Base-by-base conservation (phyloP, 2,113 vertebrate species). In the Heloderma charlesbogerti region DNA sequence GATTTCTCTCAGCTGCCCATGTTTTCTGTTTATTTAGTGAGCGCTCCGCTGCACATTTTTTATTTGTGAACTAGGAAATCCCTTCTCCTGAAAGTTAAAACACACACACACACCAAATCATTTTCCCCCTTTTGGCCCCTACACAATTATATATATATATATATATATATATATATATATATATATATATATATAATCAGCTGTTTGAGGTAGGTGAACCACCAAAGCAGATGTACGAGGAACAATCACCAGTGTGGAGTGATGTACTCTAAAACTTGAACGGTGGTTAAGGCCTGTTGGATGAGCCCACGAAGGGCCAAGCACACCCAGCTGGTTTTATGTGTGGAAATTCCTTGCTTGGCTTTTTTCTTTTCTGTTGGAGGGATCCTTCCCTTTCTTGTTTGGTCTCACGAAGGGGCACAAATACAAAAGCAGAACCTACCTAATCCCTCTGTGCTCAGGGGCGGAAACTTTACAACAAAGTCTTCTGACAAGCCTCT, bases 1-100 rank as follows among this genome's bases (percentile, higher is more conserved):
- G 98, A 98, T 98, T 98, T 98, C 97, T 98, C 97, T 98, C 97
- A 97, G 97, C 97, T 98, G 98, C 96, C 98, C 97, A 97, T 98
- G 97, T 98, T 98, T 98, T 98, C 97, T 98, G 96, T 98, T 98
- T 98, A 98, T 97, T 98, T 97, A 97, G 97, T 92, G 95, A 98
- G 97, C 96, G 96, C 97, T 98, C 96, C 94, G 96, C 96, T 97
- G 97, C 96, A 97, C 97, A 96, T 97, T 97, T 97, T 67, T 96
- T 98, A 96, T 97, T 97, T 96, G 96, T 97, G 96, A 97, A 96
- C 96, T 96, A 98, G 97, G 97, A 98, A 98, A 97, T 98, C 97
- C 97, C 97, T 97, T 97, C 92, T 95, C 92, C 92, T 95, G 92
- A 97, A 97, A 95, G 96, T 96, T 86, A 40, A 83, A 67, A 57